A percentile compares a stretch with the other conserved stretches of the same genome.
Conservation (phyloP, 2,113 vertebrate genomes). For the Menidia beryllina region DNA sequence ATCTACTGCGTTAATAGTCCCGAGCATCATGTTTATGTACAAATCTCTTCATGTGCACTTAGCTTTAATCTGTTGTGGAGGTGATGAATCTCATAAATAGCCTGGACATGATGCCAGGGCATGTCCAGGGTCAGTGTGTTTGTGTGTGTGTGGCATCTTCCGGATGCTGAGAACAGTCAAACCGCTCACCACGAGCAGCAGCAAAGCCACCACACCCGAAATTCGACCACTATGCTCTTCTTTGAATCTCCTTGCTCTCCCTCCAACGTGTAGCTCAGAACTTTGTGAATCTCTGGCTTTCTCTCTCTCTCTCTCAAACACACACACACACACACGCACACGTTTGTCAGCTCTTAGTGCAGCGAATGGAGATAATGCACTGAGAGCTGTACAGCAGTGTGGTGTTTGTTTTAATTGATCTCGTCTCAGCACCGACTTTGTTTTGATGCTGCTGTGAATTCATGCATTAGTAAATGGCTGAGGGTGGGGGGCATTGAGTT, state of each 20-base stretch:
- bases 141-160: no score
- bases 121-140: no score
- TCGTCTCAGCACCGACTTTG: constrained; percentile 37
- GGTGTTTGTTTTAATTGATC: constrained; percentile 60
- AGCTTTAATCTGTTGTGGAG: no score
- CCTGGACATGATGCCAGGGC: no score
- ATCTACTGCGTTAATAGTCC: no score
- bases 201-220: no score
- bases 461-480: constrained; percentile 16
- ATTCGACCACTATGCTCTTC: no score
- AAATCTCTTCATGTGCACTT: no score
- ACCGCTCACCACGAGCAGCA: no score
- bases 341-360: neutral
- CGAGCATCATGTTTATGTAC: no score
- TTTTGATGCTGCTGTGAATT: constrained; percentile 34
- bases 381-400: constrained; percentile 9
- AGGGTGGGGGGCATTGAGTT: neutral
- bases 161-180: no score
- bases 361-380: constrained; percentile 4
- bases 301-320: neutral
- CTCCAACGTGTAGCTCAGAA: neutral
- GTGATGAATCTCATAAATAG: no score
- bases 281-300: constrained; percentile 25
- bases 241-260: constrained; percentile 34
- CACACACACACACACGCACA: constrained; percentile 2